phyloP scores from a whole-genome alignment of 2,888 invertebrate species.

The Harpalus rufipes region DNA sequence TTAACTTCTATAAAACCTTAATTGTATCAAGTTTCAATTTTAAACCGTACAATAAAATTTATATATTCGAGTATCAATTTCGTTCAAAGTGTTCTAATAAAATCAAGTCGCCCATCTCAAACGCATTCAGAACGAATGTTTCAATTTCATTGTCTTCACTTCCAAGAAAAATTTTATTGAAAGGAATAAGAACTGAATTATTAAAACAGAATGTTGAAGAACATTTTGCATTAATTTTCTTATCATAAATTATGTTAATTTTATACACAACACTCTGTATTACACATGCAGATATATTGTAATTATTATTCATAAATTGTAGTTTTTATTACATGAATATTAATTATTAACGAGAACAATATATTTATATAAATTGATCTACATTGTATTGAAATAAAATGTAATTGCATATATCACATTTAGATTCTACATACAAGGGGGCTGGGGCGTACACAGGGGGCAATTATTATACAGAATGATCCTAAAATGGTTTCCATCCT shows the following conservation, averaged over 20 bases:
- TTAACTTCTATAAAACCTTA: too few species aligned
- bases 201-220: not conserved
- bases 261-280: not conserved
- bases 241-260: not conserved
- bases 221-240: constrained; percentile 3
- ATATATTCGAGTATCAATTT: constrained; percentile 3
- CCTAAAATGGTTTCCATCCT: too few species aligned
- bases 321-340: not conserved
- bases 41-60: not conserved
- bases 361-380: not conserved
- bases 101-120: not conserved
- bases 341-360: not conserved
- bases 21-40: not conserved
- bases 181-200: not conserved
- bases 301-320: not conserved
- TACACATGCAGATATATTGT: not conserved
- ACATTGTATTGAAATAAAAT: too few species aligned
- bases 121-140: not conserved
- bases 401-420: too few species aligned
- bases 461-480: too few species aligned
- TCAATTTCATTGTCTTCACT: not conserved
- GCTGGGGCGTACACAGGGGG: too few species aligned
- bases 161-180: not conserved
- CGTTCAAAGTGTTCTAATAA: not conserved
- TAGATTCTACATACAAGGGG: too few species aligned